Base-by-base conservation (phyloP, 2,113 vertebrate genomes). In the Misgurnus anguillicaudatus region DNA sequence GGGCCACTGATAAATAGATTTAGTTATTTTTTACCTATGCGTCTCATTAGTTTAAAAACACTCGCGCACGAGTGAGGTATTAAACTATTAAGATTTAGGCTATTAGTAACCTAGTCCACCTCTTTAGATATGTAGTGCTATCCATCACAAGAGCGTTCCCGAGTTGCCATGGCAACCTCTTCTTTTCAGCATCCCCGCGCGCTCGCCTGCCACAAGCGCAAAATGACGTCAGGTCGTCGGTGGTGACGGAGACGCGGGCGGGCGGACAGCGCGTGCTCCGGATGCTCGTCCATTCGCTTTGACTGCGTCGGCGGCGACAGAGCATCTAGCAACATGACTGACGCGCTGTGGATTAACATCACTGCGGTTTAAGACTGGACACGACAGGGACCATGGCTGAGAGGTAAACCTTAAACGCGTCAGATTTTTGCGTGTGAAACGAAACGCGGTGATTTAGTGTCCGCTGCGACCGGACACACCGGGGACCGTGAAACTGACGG, bases 141-240 rank as follows among this genome's bases (percentile, higher is more conserved):
- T 5, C 42, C 38, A 42, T 36, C 70, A 17, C 19, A 16, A n/a
- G 57, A 75, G 82, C 67, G 80, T 80, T 61, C 42, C 14, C 19
- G 53, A 57, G 83, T 79, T 85, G 81, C 55, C 64, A 81, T 82
- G 85, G 80, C 36, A 87, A 83, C 83, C 68, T 3, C n/a, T 55
- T 45, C 69, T 79, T 6, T 63, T 31, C 64, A 51, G 55, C 16
- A 39, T 62, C 57, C 53, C 36, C 13, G 66, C 78, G 53, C 60
- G 61, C 76, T 21, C 72, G 70, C 51, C 68, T 16, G 51, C 24
- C 69, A 60, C 19, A 74, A 74, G 77, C 70, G 77, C 80, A 76
- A 74, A 24, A 79, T 87, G 86, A 87, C 82, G 86, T 87, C 86
- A 87, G 77, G 83, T 82, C 85, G 86, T 87, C 82, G 84, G 62